Evolutionary conservation across 2,888 invertebrate genomes (phyloP), one percentile per base, ranked within the genome.

Genomic region (Tridacna crocea): DNA sequence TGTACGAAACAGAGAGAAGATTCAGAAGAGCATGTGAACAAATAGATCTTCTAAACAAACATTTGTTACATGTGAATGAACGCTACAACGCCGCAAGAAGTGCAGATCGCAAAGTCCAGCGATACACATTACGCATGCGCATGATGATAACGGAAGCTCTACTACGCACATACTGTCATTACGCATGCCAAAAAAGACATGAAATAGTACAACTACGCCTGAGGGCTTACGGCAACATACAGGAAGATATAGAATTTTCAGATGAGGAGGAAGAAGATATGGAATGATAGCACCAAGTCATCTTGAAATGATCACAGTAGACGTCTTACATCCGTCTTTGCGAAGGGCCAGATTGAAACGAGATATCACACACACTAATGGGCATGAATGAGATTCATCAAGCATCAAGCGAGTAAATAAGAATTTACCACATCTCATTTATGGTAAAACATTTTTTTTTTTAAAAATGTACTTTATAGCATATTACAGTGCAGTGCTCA

Each of bases 101-200:
- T 12, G 19, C 36, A 10, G 36, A 65, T 1, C 22, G 22, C 27
- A 65, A 65, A 36, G 27, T 65, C 17, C 65, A 27, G 3, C 22
- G 65, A 65, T 65, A 65, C 65, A 27, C 24, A 26, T 27, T 65
- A 36, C 65, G 65, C 65, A 65, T 65, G 65, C 65, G 26, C 27
- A 65, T 65, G 8, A 65, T 65, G 65, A 36, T 65, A 22, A 26
- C 26, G 22, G 36, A 65, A 26, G 65, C 65, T 26, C 26, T 65
- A 65, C 65, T 65, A 0, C 65, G 65, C 26, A 65, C 65, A 0
- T 65, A 65, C 27, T 36, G 36, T 27, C 65, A 65, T 26, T 65
- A 65, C 65, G 65, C 65, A 26, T 26, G 26, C 12, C 65, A 65
- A 19, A 65, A 65, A 17, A 65, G 65, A 65, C 17, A 26, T 19